Evolutionary conservation across 2,113 vertebrate species (phyloP).

Genomic region (Aramus guarauna): DNA sequence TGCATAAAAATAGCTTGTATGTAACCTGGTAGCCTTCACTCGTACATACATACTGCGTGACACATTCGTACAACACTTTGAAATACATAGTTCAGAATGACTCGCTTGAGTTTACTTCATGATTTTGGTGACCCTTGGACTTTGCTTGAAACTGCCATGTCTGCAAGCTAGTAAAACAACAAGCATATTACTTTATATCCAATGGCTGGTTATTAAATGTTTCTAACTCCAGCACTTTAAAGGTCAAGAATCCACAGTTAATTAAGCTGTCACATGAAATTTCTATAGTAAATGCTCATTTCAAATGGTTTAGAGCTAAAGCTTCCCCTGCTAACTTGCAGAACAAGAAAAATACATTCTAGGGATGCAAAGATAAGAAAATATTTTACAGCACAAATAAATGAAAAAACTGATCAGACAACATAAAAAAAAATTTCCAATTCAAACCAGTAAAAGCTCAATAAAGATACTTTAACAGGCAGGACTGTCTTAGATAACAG

Average conservation of each 20-base stretch:
- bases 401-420: neutral
- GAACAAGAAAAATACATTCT: slow-evolving; percentile 29
- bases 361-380: slow-evolving; percentile 2
- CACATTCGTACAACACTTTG: neutral
- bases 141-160: slow-evolving; percentile 58
- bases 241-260: slow-evolving; percentile 62
- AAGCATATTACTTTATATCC: slow-evolving; percentile 42
- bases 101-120: neutral
- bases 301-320: neutral
- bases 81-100: slow-evolving; percentile 14
- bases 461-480: neutral
- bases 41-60: neutral
- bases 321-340: neutral
- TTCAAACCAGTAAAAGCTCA: neutral
- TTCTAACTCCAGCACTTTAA: slow-evolving; percentile 33
- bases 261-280: slow-evolving; percentile 28
- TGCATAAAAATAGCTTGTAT: neutral
- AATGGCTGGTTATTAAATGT: slow-evolving; percentile 23
- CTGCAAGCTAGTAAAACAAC: slow-evolving; percentile 38
- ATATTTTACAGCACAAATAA: neutral
- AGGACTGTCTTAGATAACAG: neutral
- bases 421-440: neutral
- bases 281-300: slow-evolving; percentile 11
- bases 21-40: neutral
- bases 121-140: slow-evolving; percentile 57